Percentiles rank a stretch among this genome's conserved stretches.
Evolutionary conservation across 2,797 vertebrate species (phyloP).

Genomic region (Silurus lanzhouensis): DNA sequence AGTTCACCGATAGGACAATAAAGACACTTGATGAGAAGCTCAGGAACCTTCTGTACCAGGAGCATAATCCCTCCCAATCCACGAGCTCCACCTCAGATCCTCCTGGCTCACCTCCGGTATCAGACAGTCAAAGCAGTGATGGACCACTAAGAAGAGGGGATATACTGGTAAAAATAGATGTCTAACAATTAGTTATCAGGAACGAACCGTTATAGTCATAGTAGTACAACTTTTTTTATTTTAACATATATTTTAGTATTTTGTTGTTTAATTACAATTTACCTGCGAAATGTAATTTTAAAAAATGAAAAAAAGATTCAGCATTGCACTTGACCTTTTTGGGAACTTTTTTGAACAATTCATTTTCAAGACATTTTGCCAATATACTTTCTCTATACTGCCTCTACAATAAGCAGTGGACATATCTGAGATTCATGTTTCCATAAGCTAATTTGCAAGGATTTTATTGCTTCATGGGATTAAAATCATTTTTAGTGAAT

Average conservation of each 20-base stretch:
- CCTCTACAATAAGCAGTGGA: not conserved
- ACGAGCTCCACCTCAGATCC: conserved; percentile 75
- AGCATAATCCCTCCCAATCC: conserved; percentile 80
- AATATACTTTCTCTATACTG: too few species aligned
- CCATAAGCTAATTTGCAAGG: not conserved
- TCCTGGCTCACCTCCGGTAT: conserved; percentile 70
- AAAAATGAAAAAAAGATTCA: too few species aligned
- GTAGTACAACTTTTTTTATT: not conserved
- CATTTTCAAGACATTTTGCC: too few species aligned
- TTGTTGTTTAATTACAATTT: not conserved
- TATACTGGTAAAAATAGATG: conserved; percentile 67
- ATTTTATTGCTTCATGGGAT: not conserved
- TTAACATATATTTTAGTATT: not conserved
- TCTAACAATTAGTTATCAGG: not conserved
- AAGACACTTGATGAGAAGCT: conserved; percentile 96
- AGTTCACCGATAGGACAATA: conserved; percentile 93
- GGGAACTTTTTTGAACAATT: too few species aligned
- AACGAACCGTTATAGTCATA: too few species aligned
- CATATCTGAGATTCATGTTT: not conserved
- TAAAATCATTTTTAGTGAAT: not conserved
- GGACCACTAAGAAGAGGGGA: conserved; percentile 71
- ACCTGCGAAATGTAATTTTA: too few species aligned
- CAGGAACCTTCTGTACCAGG: conserved; percentile 93
- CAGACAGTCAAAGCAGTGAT: conserved; percentile 73
- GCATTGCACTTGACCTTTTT: not conserved